Evolutionary conservation across 1,140 invertebrate species (phyloP), one percentile per base, ranked within the genome.

Genomic region (Aleiodes sp.): DNA sequence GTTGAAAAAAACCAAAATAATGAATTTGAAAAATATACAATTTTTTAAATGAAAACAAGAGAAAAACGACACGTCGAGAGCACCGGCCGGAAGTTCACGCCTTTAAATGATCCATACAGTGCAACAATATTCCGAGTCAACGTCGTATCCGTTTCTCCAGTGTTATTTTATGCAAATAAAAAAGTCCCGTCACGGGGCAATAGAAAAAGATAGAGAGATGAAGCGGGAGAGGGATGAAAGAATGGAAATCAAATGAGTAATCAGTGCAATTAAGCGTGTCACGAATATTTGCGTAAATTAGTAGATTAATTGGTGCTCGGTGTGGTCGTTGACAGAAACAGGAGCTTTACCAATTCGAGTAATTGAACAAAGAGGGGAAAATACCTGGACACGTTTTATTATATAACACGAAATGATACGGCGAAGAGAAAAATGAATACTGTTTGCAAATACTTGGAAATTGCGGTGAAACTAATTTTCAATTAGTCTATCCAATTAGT

Each of bases 271-370:
- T 69, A 72, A 68, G 65, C 64, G 46, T 29, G 57, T 63, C 46
- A 68, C 62, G 66, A 66, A 72, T 72, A 60, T 68, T 69, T 65
- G 70, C 43, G 60, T 46, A 60, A 72, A 72, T 72, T 72, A 69
- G 65, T 52, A 60, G 29, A 65, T 65, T 72, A 66, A 72, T 72
- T 69, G 66, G 43, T 46, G 29, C 43, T 35, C 56, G 65, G 39
- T 68, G 4, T 29, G 28, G 52, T 33, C 46, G 41, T 57, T 66
- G 52, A 66, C 64, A 65, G 64, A 63, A 68, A 14, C 35, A 35
- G 10, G 46, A 16, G 21, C 29, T 39, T 35, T 31, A 33, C 35
- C 16, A 57, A 46, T 61, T 60, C 46, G 37, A 65, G 39, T 28
- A 12, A 31, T 52, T 33, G 24, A 35, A 65, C 43, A 65, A 29